A percentile compares a stretch with the other conserved stretches of the same genome.
These are phyloP conservation scores for Macrotus californicus DNA, from an alignment of 2,113 vertebrate species.

Conservation along the genomic window DNA sequence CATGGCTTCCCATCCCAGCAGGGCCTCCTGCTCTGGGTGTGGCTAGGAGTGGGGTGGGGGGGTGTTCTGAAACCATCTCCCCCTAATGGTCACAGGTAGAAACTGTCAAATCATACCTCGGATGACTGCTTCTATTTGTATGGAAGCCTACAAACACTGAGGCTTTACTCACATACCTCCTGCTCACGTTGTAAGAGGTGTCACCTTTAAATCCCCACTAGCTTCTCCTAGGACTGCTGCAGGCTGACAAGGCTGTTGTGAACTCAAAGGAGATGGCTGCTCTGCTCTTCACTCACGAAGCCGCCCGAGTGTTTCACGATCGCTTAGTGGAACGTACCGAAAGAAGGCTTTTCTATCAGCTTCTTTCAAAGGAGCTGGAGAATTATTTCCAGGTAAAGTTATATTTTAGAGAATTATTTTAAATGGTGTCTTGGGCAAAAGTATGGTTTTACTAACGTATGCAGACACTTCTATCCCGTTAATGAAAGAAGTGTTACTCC, in stretches of 20 bases:
- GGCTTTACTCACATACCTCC: background rate
- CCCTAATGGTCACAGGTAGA: background rate
- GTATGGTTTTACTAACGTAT: background rate
- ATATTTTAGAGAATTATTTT: background rate
- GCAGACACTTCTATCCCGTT: background rate
- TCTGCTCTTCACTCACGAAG: constrained; percentile 74
- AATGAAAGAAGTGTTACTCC: background rate
- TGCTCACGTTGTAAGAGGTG: too few relatives aligned
- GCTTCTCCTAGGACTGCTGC: constrained; percentile 77
- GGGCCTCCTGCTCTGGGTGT: background rate
- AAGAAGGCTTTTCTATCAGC: constrained; percentile 62
- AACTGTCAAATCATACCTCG: background rate
- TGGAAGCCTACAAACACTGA: background rate
- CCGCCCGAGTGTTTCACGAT: constrained; percentile 77
- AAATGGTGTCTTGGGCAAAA: background rate
- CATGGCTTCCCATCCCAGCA: too few relatives aligned
- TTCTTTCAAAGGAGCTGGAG: constrained; percentile 70
- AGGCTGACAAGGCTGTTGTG: constrained; percentile 67
- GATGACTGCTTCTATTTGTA: background rate
- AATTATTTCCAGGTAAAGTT: constrained; percentile 72
- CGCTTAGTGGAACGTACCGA: constrained; percentile 70
- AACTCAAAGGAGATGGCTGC: constrained; percentile 69
- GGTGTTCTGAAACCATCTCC: background rate
- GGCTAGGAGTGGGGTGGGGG: background rate
- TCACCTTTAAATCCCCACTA: constrained; percentile 3